Base-by-base conservation (phyloP, 2,113 vertebrate genomes). In the Podarcis raffonei region DNA sequence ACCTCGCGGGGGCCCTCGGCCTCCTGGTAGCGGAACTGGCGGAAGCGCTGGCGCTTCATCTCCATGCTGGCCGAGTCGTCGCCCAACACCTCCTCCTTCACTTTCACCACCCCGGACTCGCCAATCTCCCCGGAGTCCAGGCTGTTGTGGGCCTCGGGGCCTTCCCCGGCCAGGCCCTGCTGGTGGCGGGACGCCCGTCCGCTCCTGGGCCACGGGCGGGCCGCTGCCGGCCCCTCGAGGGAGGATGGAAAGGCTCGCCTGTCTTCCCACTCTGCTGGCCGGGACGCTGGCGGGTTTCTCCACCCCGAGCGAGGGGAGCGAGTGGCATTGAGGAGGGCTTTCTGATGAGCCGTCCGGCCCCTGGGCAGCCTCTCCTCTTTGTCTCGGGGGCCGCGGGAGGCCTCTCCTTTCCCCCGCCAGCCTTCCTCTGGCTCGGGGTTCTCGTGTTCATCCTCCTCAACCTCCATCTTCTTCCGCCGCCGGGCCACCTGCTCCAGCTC, bases 21-120 rank as follows among this genome's bases (percentile, higher is more conserved):
- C 77, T 93, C 79, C 76, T 90, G 94, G 87, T 96, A 96, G 23
- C 83, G 92, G 69, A 95, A 94, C 2, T 94, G 68, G 77, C 95
- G 89, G 72, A 96, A 96, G 13, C 35, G 7, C 65, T 90, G 94
- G 30, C 20, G 25, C 3, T 93, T 89, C 0, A 90, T 89, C 83
- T 93, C 92, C 0, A 92, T 3, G 9, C 83, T 94, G 42, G 84
- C 57, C 2, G 62, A 82, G 65, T 92, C 78, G 13, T 86, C 87
- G 42, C 6, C 69, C n/a, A 84, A 37, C 74, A 84, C 20, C 27
- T 69, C 81, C 80, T 88, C 78, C 2, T 91, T 89, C 27, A 39
- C 62, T 79, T 85, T 91, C 62, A 89, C 39, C 25, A 77, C 59
- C 27, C 53, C 90, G 1, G 30, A 5, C 69, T 87, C 81, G 23